These are phyloP conservation scores for Drymodes brunneopygia DNA, from an alignment of 2,113 vertebrate species.

Conservation along the genomic window DNA sequence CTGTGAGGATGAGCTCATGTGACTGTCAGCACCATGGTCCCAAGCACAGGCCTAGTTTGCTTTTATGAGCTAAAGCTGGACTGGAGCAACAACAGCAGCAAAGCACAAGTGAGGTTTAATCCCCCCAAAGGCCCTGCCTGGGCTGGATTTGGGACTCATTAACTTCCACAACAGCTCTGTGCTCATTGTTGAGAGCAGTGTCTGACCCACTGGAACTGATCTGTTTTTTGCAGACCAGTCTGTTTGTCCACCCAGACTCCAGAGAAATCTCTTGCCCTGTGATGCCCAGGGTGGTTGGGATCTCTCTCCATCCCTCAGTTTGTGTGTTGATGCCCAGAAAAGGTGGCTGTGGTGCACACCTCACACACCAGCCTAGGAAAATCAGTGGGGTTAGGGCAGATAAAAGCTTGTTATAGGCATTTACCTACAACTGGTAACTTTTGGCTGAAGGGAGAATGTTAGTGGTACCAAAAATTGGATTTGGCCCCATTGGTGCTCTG, in stretches of 20 bases:
- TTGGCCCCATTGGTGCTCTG: background rate
- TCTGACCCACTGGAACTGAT: background rate
- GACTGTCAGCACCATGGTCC: background rate
- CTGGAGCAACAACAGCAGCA: background rate
- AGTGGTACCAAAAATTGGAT: background rate
- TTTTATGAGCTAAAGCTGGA: background rate
- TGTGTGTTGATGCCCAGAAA: rapidly evolving
- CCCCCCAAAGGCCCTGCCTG: background rate
- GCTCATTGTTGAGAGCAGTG: background rate
- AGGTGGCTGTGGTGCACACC: background rate
- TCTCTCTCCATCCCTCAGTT: background rate
- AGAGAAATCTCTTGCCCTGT: background rate
- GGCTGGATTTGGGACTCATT: background rate
- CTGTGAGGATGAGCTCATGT: background rate
- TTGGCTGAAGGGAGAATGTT: background rate
- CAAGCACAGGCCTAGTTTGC: background rate
- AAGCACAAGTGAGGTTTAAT: background rate
- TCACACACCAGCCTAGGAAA: no score
- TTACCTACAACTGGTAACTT: background rate
- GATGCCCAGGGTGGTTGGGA: background rate
- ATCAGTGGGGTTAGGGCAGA: background rate
- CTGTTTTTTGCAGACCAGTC: background rate
- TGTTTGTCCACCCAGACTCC: background rate
- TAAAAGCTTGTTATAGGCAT: background rate
- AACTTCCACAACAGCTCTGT: background rate